phyloP scores from a whole-genome alignment of 2,888 invertebrate genomes.

The Bruchidius siliquastri region DNA sequence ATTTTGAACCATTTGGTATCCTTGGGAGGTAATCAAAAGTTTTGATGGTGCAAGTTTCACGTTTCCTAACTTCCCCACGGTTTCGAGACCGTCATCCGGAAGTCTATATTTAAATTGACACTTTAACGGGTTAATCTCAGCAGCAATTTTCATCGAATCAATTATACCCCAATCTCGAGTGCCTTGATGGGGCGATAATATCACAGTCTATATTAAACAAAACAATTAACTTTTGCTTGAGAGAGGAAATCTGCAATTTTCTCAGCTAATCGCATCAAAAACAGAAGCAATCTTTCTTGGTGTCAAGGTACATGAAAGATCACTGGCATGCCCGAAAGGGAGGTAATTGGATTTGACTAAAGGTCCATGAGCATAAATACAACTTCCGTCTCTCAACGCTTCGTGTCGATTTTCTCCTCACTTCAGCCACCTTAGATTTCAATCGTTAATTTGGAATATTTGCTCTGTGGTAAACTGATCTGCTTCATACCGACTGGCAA shows the following conservation, averaged over 20 bases:
- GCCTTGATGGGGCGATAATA: constrained; percentile 5
- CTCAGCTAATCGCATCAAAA: constrained; percentile 43
- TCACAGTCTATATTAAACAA: constrained; percentile 21
- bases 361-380: constrained; percentile 32
- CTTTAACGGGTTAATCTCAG: background rate
- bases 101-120: background rate
- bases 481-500: too few relatives aligned
- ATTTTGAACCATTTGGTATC: background rate
- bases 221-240: constrained; percentile 33
- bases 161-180: constrained; percentile 6
- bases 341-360: constrained; percentile 34
- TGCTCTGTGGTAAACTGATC: background rate
- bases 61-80: background rate
- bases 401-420: background rate
- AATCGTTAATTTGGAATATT: background rate
- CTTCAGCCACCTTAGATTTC: background rate
- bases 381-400: constrained; percentile 10
- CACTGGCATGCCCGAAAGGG: constrained; percentile 34
- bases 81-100: background rate
- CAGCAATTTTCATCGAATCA: background rate
- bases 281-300: constrained; percentile 45
- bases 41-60: background rate
- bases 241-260: constrained; percentile 19
- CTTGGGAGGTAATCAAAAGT: background rate
- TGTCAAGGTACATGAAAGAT: constrained; percentile 43